phyloP scores from a whole-genome alignment of 2,888 invertebrate genomes.

The Parnassius orleans region DNA sequence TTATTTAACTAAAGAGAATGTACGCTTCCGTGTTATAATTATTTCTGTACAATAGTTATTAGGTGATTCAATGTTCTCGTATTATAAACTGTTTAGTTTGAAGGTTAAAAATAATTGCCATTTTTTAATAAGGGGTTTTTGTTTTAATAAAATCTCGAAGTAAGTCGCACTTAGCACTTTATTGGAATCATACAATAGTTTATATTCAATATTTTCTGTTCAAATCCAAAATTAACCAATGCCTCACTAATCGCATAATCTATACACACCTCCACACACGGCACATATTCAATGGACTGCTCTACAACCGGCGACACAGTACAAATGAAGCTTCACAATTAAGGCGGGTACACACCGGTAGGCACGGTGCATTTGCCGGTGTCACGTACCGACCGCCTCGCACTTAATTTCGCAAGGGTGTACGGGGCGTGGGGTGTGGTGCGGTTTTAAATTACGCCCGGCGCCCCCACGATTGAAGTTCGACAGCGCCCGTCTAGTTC shows the following conservation, averaged over 20 bases:
- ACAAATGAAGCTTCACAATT: constrained; percentile 73
- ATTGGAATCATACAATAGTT: too few species aligned
- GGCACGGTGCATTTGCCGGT: constrained; percentile 73
- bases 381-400: constrained; percentile 73
- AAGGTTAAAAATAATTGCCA: too few species aligned
- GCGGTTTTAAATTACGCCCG: constrained; percentile 76
- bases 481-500: constrained; percentile 40
- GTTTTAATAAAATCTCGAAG: too few species aligned
- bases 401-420: constrained; percentile 73
- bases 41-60: too few species aligned
- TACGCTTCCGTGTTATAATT: too few species aligned
- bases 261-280: not conserved
- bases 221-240: not conserved
- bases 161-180: too few species aligned
- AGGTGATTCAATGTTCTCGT: too few species aligned
- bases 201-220: not conserved
- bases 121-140: too few species aligned
- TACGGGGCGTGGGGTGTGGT: constrained; percentile 42
- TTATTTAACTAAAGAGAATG: too few species aligned
- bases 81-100: too few species aligned
- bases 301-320: constrained; percentile 36
- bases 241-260: not conserved
- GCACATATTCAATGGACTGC: constrained; percentile 16
- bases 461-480: constrained; percentile 50
- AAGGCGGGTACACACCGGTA: constrained; percentile 68